Evolutionary conservation across 2,797 vertebrate species (phyloP).

Genomic region (Sebastes cheni): DNA sequence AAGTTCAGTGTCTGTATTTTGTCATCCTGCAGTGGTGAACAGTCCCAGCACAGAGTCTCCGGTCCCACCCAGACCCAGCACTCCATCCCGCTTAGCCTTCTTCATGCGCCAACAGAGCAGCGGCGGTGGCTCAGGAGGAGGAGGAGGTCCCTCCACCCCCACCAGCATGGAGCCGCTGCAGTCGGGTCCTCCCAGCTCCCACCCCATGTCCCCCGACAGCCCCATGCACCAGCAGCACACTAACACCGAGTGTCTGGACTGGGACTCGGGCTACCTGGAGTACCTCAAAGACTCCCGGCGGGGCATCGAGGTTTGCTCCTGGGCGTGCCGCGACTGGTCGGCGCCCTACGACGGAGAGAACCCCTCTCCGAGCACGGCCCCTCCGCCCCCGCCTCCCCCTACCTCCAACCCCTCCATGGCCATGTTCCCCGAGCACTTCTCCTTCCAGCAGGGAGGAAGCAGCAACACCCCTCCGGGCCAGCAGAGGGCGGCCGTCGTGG

Average conservation of each 20-base stretch:
- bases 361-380: conserved; percentile 80
- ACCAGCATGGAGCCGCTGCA: conserved; percentile 61
- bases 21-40: conserved; percentile 76
- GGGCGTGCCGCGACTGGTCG: conserved; percentile 93
- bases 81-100: conserved; percentile 92
- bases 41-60: conserved; percentile 88
- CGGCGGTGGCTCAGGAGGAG: conserved; percentile 66
- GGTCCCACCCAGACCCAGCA: conserved; percentile 85
- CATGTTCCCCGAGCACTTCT: conserved; percentile 80
- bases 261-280: conserved; percentile 93
- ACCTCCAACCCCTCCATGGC: conserved; percentile 69
- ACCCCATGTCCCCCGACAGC: conserved; percentile 80
- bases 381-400: conserved; percentile 66
- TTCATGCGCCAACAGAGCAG: conserved; percentile 90
- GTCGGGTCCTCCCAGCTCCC: conserved; percentile 53
- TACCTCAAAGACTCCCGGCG: conserved; percentile 90
- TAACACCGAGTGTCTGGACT: conserved; percentile 77
- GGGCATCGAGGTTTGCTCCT: conserved; percentile 88
- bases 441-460: conserved; percentile 56
- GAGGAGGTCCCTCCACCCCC: conserved; percentile 49
- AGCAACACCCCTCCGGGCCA: conserved; percentile 57
- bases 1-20: not conserved
- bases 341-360: conserved; percentile 94
- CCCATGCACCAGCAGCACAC: conserved; percentile 78
- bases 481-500: conserved; percentile 77